A percentile compares a stretch with the other conserved stretches of the same genome.
Evolutionary conservation across 64 coral and sea anemone genomes (phyloP).

Genomic region (Dendrophyllia cribrosa): DNA sequence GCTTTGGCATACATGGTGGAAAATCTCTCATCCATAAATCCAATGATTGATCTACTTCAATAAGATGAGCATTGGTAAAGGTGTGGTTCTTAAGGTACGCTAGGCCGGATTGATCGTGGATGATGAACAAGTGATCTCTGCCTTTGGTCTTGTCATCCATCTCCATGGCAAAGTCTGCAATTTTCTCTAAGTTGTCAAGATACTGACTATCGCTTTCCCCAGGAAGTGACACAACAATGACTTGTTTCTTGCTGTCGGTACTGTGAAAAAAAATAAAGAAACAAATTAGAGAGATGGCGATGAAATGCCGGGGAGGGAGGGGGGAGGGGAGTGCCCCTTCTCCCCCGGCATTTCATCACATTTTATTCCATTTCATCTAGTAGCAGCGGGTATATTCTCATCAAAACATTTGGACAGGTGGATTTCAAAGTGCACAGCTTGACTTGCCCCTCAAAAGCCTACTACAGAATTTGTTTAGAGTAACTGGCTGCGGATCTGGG

Average conservation of each 20-base stretch:
- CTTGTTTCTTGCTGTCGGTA: constrained; percentile 62
- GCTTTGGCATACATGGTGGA: constrained; percentile 55
- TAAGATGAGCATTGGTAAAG: constrained; percentile 71
- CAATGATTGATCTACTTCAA: constrained; percentile 56
- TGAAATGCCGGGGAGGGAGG: too few relatives aligned
- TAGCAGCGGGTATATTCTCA: too few relatives aligned
- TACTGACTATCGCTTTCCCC: constrained; percentile 52
- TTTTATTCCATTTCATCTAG: too few relatives aligned
- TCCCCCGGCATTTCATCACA: too few relatives aligned
- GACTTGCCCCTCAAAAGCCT: too few relatives aligned
- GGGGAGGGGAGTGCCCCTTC: too few relatives aligned
- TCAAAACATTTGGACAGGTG: too few relatives aligned
- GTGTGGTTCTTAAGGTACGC: constrained; percentile 43
- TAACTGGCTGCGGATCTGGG: too few relatives aligned
- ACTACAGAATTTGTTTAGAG: too few relatives aligned
- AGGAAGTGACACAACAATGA: constrained; percentile 74
- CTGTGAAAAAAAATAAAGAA: background rate
- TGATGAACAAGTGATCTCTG: constrained; percentile 83
- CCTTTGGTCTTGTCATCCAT: constrained; percentile 76
- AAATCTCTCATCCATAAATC: constrained; percentile 94
- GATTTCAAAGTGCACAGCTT: too few relatives aligned
- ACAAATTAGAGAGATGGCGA: too few relatives aligned
- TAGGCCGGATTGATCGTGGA: constrained; percentile 60
- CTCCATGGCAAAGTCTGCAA: constrained; percentile 72
- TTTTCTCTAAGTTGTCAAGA: constrained; percentile 38